Evolutionary conservation across 2,888 invertebrate genomes (phyloP), one percentile per base, ranked within the genome.

Genomic region (Hydriomena furcata): DNA sequence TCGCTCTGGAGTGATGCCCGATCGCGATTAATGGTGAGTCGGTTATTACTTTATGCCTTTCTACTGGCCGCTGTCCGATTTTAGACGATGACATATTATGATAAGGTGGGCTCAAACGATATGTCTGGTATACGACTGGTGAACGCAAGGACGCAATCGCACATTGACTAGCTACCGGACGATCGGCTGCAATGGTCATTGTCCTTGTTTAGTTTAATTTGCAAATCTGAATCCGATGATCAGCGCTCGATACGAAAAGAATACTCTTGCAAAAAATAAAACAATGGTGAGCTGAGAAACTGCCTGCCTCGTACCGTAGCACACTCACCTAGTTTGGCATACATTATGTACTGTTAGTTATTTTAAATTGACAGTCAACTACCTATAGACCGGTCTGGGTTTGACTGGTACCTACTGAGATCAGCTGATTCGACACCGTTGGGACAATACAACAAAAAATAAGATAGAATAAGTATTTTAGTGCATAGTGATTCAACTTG

Each of bases 121-220:
- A 61, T 66, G 69, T 73, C 75, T 74, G 65, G n/a, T n/a, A n/a
- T n/a, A n/a, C 73, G 83, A 10, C 41, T 57, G 50, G 61, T 85
- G 86, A 87, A 88, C 62, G 88, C 86, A 88, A 89, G 88, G 89
- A 87, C 88, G 76, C 68, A 60, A 63, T 55, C 60, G 50, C 65
- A 63, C 58, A 52, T 58, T 56, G 63, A 55, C 63, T 65, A 63
- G 66, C 61, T 61, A 66, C 66, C 63, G 71, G 71, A 66, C 57
- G 65, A 65, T 66, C 61, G 64, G 57, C 58, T 58, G 61, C 48
- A 51, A 32, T 55, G 55, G 52, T 57, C 61, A 63, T 60, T 60
- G 60, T 57, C 58, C 59, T 54, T 52, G 56, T 63, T 63, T 58
- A 57, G 40, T 47, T 46, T 25, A 52, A 45, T 53, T 54, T 52